Base-by-base conservation (phyloP, 2,113 vertebrate species). In the Indicator maculatus region DNA sequence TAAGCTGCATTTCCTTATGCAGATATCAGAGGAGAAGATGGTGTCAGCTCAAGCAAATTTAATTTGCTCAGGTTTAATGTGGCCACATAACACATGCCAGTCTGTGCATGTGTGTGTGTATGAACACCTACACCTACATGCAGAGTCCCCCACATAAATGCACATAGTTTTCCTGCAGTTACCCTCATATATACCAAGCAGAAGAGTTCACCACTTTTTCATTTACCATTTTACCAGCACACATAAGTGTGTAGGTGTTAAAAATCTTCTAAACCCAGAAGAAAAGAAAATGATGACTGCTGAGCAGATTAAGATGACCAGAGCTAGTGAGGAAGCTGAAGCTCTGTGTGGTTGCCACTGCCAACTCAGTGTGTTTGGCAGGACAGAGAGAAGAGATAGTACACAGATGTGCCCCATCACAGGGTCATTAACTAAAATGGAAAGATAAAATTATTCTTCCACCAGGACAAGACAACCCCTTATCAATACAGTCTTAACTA, bases 81-180 rank as follows among this genome's bases (percentile, higher is more conserved):
- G 36, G 47, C 44, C 28, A 13, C 26, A 38, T 8, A 84, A 66
- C 5, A 63, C 2, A 7, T 2, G 0, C n/a, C 31, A 78, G 71
- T 77, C 8, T 55, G 16, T 39, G 20, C 0, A 0, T 30, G 33
- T 63, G 60, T 65, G 1, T 20, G 19, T 17, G 19, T 28, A 55
- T 13, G n/a, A 7, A n/a, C 31, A 78, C 19, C 47, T 12, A 20
- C n/a, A 70, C 47, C 31, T 33, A 47, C 45, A 47, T 20, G 47
- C 47, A 47, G 19, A 47, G 47, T 21, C 47, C 9, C 56, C 4
- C 11, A 33, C 12, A 26, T 21, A 39, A 65, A 58, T n/a, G 13
- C n/a, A 50, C n/a, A 20, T 45, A 15, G 38, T 39, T 92, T 88
- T 27, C 45, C 16, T 80, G 11, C 16, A 69, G 38, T 33, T 67